Evolutionary conservation across 2,888 invertebrate species (phyloP).

Genomic region (Mechanitis mazaeus): DNA sequence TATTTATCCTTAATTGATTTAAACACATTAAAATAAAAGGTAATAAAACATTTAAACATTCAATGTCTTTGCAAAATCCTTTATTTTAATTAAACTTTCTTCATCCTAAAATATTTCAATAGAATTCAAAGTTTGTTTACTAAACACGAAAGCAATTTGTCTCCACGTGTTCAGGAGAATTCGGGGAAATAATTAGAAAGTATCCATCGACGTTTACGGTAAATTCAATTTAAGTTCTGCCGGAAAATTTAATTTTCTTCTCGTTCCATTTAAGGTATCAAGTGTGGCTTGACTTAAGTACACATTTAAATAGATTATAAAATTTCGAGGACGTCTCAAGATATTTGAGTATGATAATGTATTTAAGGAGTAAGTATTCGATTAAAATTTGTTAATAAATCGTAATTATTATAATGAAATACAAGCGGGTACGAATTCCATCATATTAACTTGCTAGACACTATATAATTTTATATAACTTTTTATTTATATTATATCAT

Average conservation of each 20-base stretch:
- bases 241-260: slow-evolving; percentile 35
- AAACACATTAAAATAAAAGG: no score
- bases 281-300: slow-evolving; percentile 20
- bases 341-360: no score
- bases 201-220: slow-evolving; percentile 42
- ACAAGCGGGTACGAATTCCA: no score
- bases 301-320: slow-evolving; percentile 27
- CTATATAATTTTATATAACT: no score
- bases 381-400: no score
- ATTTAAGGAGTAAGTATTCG: no score
- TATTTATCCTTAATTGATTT: no score
- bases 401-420: no score
- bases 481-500: no score
- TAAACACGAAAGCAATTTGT: slow-evolving; percentile 24
- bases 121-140: slow-evolving; percentile 17
- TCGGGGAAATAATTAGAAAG: slow-evolving; percentile 46
- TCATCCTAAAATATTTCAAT: background rate
- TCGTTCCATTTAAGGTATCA: slow-evolving; percentile 14
- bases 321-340: background rate
- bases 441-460: no score
- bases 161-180: slow-evolving; percentile 22
- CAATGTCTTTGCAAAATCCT: background rate
- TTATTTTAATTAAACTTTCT: background rate
- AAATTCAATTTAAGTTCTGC: slow-evolving; percentile 56
- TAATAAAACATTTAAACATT: background rate